phyloP scores from a whole-genome alignment of 1,140 invertebrate species.

The Chymomyza costata region DNA sequence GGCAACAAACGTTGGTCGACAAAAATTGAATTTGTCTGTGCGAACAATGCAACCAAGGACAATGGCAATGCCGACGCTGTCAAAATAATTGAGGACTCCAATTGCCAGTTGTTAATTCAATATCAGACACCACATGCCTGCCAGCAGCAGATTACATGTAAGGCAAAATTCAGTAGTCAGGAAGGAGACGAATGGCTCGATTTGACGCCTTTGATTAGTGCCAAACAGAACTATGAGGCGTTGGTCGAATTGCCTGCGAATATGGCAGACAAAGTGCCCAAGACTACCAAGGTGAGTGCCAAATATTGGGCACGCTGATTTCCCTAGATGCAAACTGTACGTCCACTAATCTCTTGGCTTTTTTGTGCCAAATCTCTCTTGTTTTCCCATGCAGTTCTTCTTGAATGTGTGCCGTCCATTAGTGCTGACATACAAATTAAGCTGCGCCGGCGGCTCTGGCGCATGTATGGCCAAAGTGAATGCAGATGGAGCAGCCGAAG shows the following conservation, averaged over 20 bases:
- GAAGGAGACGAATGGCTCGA: conserved; percentile 62
- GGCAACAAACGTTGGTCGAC: conserved; percentile 71
- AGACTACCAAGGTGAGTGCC: conserved; percentile 62
- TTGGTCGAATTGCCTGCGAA: conserved; percentile 58
- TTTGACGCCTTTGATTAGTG: conserved; percentile 75
- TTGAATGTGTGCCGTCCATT: conserved; percentile 77
- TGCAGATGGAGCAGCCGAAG: conserved; percentile 55
- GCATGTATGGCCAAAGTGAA: conserved; percentile 75
- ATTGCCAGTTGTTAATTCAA: conserved; percentile 76
- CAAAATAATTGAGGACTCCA: conserved; percentile 75
- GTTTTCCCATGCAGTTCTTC: conserved; percentile 64
- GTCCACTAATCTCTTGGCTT: conserved; percentile 40
- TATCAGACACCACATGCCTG: conserved; percentile 76
- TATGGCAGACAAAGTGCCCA: conserved; percentile 46
- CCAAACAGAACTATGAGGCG: conserved; percentile 76
- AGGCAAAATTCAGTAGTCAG: conserved; percentile 35
- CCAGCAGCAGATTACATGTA: conserved; percentile 72
- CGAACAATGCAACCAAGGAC: conserved; percentile 64
- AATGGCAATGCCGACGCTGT: conserved; percentile 45
- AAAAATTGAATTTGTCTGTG: conserved; percentile 77
- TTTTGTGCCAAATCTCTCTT: conserved; percentile 24
- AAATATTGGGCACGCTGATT: conserved; percentile 25
- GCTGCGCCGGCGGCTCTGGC: conserved; percentile 76
- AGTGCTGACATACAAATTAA: conserved; percentile 75
- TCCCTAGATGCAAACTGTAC: conserved; percentile 11